Conservation (phyloP, 2,797 vertebrate species). For the Leucoraja ocellata region DNA sequence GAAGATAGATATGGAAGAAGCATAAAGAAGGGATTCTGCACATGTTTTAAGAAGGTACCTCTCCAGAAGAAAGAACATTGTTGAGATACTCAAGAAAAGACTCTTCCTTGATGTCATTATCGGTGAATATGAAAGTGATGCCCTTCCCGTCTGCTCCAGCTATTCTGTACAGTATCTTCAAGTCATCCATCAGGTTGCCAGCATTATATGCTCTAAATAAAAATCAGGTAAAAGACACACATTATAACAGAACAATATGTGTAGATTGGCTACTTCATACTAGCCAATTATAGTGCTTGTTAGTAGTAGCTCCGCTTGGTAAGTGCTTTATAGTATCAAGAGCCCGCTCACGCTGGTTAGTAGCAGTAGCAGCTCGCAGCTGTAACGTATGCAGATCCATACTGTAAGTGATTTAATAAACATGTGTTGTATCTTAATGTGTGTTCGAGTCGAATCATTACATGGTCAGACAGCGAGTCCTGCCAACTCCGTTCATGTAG, state of each 20-base stretch:
- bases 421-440: no score
- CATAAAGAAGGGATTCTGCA: neutral
- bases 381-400: no score
- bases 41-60: constrained; percentile 47
- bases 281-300: no score
- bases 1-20: neutral
- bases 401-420: no score
- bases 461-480: no score
- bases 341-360: no score
- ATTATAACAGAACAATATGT: neutral
- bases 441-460: no score
- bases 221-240: constrained; percentile 38
- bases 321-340: no score
- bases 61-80: constrained; percentile 63
- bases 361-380: no score
- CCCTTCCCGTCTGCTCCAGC: constrained; percentile 61
- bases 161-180: constrained; percentile 58
- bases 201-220: constrained; percentile 57
- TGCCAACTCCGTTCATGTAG: no score
- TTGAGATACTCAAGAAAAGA: constrained; percentile 64
- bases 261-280: no score
- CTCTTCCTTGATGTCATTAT: constrained; percentile 67
- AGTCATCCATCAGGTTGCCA: constrained; percentile 57
- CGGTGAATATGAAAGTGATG: constrained; percentile 66
- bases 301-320: no score